Evolutionary conservation across 2,797 vertebrate genomes (phyloP).

Genomic region (Phoebastria nigripes): DNA sequence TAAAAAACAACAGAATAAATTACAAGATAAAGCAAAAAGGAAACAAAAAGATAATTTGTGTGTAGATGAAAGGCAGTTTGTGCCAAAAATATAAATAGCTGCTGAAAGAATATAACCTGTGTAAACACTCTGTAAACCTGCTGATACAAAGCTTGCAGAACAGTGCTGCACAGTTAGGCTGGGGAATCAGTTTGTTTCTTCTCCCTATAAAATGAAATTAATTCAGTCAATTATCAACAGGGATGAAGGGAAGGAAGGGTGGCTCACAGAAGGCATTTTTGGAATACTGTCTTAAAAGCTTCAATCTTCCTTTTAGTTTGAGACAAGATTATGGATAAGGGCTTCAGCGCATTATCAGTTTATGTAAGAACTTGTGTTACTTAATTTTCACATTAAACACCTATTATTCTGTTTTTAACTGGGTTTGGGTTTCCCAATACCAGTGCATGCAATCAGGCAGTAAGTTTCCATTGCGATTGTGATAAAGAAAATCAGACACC

Average conservation of each 20-base stretch:
- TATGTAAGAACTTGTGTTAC: background rate
- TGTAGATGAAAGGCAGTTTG: background rate
- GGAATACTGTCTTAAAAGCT: background rate
- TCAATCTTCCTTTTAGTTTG: background rate
- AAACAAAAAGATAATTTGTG: background rate
- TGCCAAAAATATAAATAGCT: background rate
- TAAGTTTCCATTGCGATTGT: conserved; percentile 32
- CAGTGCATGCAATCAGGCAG: conserved; percentile 4
- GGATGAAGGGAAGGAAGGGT: background rate
- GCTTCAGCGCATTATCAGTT: background rate
- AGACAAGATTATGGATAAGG: background rate
- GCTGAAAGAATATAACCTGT: background rate
- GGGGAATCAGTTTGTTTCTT: background rate
- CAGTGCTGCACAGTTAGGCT: background rate
- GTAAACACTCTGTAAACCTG: background rate
- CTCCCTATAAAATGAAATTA: background rate
- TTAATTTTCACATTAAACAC: conserved; percentile 12
- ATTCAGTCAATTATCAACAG: background rate
- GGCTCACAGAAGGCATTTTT: background rate
- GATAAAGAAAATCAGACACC: conserved; percentile 33
- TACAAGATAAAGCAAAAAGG: background rate
- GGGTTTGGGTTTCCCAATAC: background rate
- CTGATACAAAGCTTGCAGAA: background rate
- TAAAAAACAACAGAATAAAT: background rate
- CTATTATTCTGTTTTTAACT: background rate